Conservation (phyloP, 2,113 vertebrate species). For the Gallinago jamesoni region DNA sequence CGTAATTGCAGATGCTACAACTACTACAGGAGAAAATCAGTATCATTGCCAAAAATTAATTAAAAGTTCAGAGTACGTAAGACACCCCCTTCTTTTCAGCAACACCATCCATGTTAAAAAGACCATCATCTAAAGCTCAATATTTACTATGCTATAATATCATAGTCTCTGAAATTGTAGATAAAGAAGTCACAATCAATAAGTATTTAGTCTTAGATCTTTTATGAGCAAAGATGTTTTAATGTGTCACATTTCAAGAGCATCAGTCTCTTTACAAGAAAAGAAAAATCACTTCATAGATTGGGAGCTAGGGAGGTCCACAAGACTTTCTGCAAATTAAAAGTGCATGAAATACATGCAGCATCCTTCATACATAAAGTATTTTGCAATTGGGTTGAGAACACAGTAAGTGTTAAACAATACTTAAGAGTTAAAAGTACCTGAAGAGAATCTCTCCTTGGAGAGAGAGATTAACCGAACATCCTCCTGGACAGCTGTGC, state of each 20-base stretch:
- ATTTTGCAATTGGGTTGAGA: background rate
- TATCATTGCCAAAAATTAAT: background rate
- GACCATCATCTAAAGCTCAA: background rate
- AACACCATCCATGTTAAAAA: background rate
- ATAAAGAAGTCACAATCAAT: background rate
- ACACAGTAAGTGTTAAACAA: background rate
- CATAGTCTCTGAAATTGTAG: background rate
- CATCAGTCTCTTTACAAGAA: background rate
- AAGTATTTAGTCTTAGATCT: background rate
- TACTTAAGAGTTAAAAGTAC: constrained; percentile 17
- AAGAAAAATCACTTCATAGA: background rate
- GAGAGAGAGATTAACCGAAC: background rate
- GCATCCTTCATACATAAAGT: constrained; percentile 18
- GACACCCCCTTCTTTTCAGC: background rate
- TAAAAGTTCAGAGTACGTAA: background rate
- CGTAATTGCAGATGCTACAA: background rate
- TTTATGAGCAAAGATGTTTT: constrained; percentile 52
- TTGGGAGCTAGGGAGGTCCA: constrained; percentile 25
- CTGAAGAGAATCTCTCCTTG: constrained; percentile 21
- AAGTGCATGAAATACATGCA: constrained; percentile 42
- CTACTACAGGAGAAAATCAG: background rate
- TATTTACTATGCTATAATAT: background rate
- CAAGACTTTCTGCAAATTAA: constrained; percentile 3
- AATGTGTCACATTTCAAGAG: constrained; percentile 25
- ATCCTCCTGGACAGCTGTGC: constrained; percentile 37